phyloP scores from a whole-genome alignment of 2,888 invertebrate species.

The Byasa hedistus region DNA sequence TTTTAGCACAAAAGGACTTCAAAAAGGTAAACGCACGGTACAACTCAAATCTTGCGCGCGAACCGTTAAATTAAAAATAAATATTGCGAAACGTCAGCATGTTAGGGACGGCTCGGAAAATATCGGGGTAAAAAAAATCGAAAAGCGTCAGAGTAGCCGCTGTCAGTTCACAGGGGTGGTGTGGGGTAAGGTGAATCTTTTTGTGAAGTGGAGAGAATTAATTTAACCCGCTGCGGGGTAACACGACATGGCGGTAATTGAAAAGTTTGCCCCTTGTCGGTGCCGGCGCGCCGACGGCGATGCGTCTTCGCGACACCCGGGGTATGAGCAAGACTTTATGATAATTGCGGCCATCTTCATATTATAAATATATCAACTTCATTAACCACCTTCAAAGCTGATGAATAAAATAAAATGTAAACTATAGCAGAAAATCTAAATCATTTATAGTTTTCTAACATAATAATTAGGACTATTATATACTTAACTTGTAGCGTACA shows the following conservation, averaged over 20 bases:
- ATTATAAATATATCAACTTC: conserved; percentile 25
- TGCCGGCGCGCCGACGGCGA: conserved; percentile 50
- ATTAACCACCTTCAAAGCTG: neutral
- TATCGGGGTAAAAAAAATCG: conserved; percentile 62
- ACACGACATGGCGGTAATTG: conserved; percentile 79
- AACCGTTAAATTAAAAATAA: conserved; percentile 79
- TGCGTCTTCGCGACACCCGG: conserved; percentile 47
- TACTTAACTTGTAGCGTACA: too few species aligned
- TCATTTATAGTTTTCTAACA: too few species aligned
- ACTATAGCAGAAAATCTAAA: neutral
- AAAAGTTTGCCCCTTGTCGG: conserved; percentile 80
- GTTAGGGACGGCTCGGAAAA: conserved; percentile 66
- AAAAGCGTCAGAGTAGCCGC: conserved; percentile 59
- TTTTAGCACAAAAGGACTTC: conserved; percentile 62
- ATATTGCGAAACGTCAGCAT: conserved; percentile 79
- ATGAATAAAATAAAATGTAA: too few species aligned
- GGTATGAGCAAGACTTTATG: conserved; percentile 45
- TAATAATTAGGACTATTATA: too few species aligned
- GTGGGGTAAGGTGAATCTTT: conserved; percentile 76
- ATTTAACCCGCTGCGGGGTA: conserved; percentile 81
- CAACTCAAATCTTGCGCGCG: conserved; percentile 71
- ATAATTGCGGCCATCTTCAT: conserved; percentile 42
- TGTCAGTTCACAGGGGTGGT: conserved; percentile 60
- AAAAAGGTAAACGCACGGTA: conserved; percentile 63
- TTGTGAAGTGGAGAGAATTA: conserved; percentile 80